A percentile compares a stretch with the other conserved stretches of the same genome.
phyloP scores from a whole-genome alignment of 2,888 invertebrate species.

The Stenodema calcarata region DNA sequence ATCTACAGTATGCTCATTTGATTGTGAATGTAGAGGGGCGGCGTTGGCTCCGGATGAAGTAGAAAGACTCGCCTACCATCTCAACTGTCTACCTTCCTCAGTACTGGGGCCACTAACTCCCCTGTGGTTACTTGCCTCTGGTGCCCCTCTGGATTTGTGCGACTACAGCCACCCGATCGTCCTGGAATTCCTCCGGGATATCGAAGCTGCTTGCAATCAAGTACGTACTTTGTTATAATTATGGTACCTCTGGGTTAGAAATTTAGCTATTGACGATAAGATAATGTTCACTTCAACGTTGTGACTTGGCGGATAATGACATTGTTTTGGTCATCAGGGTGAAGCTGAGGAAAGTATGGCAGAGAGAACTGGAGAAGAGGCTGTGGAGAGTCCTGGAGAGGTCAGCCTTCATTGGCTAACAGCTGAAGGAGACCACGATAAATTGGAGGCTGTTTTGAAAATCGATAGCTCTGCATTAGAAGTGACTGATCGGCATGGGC shows the following conservation, averaged over 20 bases:
- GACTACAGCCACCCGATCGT: slow-evolving; percentile 52
- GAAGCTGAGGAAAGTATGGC: slow-evolving; percentile 53
- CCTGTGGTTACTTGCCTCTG: slow-evolving; percentile 75
- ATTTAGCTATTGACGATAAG: no score
- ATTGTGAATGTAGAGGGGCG: slow-evolving; percentile 51
- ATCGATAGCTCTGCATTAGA: slow-evolving; percentile 66
- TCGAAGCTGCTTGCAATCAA: slow-evolving; percentile 54
- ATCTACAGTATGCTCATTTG: no score
- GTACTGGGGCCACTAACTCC: slow-evolving; percentile 56
- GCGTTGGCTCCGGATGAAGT: slow-evolving; percentile 62
- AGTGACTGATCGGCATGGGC: slow-evolving; percentile 77
- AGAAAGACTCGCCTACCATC: slow-evolving; percentile 64
- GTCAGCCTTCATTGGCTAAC: slow-evolving; percentile 79
- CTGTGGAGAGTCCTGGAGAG: slow-evolving; percentile 53
- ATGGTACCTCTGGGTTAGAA: neutral
- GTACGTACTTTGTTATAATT: neutral
- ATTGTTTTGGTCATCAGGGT: slow-evolving; percentile 8
- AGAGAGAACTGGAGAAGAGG: slow-evolving; percentile 29
- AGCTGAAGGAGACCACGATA: slow-evolving; percentile 75
- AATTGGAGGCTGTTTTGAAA: slow-evolving; percentile 71
- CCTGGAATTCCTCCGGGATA: slow-evolving; percentile 52
- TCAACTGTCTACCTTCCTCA: slow-evolving; percentile 57
- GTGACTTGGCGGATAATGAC: no score
- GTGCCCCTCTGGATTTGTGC: slow-evolving; percentile 60
- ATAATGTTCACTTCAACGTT: no score